phyloP scores from a whole-genome alignment of 1,140 invertebrate genomes.

The Panulirus ornatus region DNA sequence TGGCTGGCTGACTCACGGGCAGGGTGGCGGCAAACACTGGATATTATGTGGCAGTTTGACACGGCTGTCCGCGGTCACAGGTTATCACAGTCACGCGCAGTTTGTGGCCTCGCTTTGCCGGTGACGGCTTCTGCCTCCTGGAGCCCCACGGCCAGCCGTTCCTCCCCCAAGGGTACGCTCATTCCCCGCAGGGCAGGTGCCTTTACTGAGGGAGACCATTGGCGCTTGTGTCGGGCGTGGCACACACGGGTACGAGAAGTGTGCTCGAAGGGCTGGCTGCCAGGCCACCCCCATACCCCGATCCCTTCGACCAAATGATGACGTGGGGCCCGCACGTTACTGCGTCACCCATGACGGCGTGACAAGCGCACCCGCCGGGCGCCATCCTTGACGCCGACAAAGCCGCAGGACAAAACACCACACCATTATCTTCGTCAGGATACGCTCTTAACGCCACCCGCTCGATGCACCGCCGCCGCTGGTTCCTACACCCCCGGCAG shows the following conservation, averaged over 20 bases:
- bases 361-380: neutral
- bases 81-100: neutral
- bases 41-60: neutral
- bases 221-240: too few relatives aligned
- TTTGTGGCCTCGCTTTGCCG: too few relatives aligned
- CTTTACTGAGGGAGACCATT: too few relatives aligned
- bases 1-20: slow-evolving; percentile 3
- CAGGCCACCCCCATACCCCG: too few relatives aligned
- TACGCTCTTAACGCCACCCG: neutral
- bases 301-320: neutral
- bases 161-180: neutral
- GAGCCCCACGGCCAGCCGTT: neutral
- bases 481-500: neutral
- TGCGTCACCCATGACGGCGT: neutral
- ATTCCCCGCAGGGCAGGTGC: too few relatives aligned
- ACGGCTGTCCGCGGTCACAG: neutral
- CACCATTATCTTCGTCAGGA: slow-evolving; percentile 6
- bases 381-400: neutral
- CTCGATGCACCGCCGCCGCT: neutral
- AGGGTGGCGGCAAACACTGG: neutral
- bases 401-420: neutral
- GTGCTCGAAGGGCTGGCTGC: too few relatives aligned
- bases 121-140: neutral
- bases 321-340: neutral
- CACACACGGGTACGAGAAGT: too few relatives aligned